A percentile compares a stretch with the other conserved stretches of the same genome.
Conservation (phyloP, 1,140 invertebrate genomes). For the Rhopalosiphum maidis region DNA sequence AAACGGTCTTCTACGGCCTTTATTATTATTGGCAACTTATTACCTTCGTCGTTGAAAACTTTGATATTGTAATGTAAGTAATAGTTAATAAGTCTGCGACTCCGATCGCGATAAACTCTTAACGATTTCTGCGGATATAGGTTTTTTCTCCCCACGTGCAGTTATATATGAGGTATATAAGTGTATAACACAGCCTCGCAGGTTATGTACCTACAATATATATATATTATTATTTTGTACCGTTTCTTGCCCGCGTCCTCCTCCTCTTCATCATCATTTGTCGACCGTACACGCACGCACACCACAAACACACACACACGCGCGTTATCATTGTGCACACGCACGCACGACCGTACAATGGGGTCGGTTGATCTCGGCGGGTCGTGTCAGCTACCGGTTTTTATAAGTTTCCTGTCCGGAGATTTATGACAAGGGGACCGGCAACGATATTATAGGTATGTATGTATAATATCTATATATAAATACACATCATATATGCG, state of each 20-base stretch:
- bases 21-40: too few relatives aligned
- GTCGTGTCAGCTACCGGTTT: slow-evolving; percentile 44
- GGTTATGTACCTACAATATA: background rate
- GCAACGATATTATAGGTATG: background rate
- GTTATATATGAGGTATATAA: background rate
- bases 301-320: background rate
- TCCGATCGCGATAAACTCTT: background rate
- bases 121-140: background rate
- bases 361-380: slow-evolving; percentile 33
- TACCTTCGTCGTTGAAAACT: background rate
- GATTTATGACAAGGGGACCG: slow-evolving; percentile 23
- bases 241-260: background rate
- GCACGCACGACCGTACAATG: background rate
- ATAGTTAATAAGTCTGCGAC: background rate
- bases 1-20: too few relatives aligned
- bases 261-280: background rate
- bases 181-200: background rate
- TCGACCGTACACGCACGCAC: background rate
- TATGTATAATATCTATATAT: background rate
- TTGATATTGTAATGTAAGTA: too few relatives aligned
- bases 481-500: background rate
- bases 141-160: background rate
- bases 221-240: background rate
- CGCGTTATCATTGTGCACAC: background rate
- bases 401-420: slow-evolving; percentile 48